Evolutionary conservation across 2,113 vertebrate species (phyloP).

Genomic region (Daphoenositta chrysoptera): DNA sequence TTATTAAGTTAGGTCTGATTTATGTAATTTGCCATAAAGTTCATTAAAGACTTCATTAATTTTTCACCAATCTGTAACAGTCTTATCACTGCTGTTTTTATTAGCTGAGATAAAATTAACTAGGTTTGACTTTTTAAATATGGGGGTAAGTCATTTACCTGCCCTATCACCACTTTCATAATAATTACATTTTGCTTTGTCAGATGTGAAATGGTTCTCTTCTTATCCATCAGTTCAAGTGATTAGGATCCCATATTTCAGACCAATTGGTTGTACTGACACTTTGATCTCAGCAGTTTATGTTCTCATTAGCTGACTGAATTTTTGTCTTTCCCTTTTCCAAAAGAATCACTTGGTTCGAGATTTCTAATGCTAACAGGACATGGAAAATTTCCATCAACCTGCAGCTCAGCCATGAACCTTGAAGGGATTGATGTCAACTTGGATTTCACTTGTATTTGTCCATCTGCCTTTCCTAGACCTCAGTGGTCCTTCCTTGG

Average conservation of each 20-base stretch:
- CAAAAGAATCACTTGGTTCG: neutral
- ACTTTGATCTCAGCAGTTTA: constrained; percentile 44
- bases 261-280: neutral
- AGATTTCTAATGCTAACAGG: neutral
- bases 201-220: constrained; percentile 37
- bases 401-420: neutral
- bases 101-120: constrained; percentile 71
- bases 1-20: constrained; percentile 67
- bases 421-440: neutral
- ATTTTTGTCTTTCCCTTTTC: neutral
- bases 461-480: neutral
- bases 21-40: constrained; percentile 64
- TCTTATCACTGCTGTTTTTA: constrained; percentile 65
- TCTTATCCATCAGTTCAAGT: constrained; percentile 25
- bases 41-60: constrained; percentile 73
- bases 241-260: constrained; percentile 52
- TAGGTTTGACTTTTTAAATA: constrained; percentile 67
- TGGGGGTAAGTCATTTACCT: constrained; percentile 63
- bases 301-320: constrained; percentile 12
- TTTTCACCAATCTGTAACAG: constrained; percentile 68
- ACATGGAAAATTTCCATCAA: neutral
- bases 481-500: neutral
- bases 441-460: neutral
- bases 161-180: constrained; percentile 57
- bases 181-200: constrained; percentile 67